These are phyloP conservation scores for Asobara japonica DNA, from an alignment of 1,140 invertebrate genomes.

Conservation along the genomic window DNA sequence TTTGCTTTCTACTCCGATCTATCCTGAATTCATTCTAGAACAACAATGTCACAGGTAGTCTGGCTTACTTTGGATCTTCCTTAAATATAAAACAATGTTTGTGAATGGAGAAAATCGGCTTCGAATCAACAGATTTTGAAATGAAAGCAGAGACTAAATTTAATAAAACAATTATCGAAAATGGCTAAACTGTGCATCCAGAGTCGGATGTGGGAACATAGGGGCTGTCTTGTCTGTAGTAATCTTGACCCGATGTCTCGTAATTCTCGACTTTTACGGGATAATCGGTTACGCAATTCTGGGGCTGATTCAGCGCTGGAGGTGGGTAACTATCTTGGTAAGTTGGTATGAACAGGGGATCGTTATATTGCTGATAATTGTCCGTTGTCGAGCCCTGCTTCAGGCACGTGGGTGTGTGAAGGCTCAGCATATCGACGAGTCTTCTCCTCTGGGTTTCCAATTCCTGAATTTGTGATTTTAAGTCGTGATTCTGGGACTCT, in stretches of 20 bases:
- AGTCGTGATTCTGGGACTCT: conserved; percentile 86
- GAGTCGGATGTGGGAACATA: conserved; percentile 58
- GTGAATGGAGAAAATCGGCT: no score
- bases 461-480: conserved; percentile 84
- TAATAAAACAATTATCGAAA: neutral
- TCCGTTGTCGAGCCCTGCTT: conserved; percentile 66
- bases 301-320: conserved; percentile 54
- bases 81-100: no score
- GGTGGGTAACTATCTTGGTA: conserved; percentile 62
- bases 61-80: no score
- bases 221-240: conserved; percentile 59
- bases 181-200: conserved; percentile 59
- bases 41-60: no score
- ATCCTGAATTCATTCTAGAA: no score
- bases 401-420: conserved; percentile 76
- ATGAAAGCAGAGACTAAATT: neutral
- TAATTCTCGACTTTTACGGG: conserved; percentile 61
- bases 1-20: no score
- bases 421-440: conserved; percentile 78
- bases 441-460: conserved; percentile 77
- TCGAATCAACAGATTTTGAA: no score
- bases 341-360: conserved; percentile 50
- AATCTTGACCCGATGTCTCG: conserved; percentile 52
- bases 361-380: conserved; percentile 53
- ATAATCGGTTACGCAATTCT: conserved; percentile 58